phyloP scores from a whole-genome alignment of 2,113 vertebrate genomes.

The Odontesthes bonariensis region DNA sequence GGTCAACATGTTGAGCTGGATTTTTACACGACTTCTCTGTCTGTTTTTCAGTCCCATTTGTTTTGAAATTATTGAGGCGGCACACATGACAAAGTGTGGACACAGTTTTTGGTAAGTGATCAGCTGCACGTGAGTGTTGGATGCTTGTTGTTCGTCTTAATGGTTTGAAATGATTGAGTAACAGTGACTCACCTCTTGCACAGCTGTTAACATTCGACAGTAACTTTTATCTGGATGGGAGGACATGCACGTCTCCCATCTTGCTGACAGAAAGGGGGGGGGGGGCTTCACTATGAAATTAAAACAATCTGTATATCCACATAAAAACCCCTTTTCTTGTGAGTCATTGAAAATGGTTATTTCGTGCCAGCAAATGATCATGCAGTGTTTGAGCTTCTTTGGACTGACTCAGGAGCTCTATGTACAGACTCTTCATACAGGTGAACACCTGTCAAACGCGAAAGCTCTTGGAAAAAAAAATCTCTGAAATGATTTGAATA shows the following conservation, averaged over 20 bases:
- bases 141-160: no score
- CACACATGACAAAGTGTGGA: constrained; percentile 99
- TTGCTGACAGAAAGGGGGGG: not conserved
- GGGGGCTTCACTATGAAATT: no score
- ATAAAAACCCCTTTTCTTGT: no score
- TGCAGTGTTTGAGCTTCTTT: no score
- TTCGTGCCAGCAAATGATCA: no score
- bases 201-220: not conserved
- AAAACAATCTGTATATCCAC: no score
- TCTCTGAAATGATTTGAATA: not conserved
- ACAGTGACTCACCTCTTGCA: not conserved
- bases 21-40: not conserved
- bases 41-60: constrained; percentile 92
- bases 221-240: no score
- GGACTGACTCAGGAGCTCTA: no score
- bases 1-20: not conserved
- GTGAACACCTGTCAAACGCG: not conserved
- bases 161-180: not conserved
- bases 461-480: no score
- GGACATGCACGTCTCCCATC: not conserved
- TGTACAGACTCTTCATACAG: no score
- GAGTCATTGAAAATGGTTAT: no score
- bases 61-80: constrained; percentile 99
- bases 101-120: constrained; percentile 98
- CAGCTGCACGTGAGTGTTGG: not conserved